Conservation (phyloP, 2,797 vertebrate genomes). For the Acanthurus lineatus region DNA sequence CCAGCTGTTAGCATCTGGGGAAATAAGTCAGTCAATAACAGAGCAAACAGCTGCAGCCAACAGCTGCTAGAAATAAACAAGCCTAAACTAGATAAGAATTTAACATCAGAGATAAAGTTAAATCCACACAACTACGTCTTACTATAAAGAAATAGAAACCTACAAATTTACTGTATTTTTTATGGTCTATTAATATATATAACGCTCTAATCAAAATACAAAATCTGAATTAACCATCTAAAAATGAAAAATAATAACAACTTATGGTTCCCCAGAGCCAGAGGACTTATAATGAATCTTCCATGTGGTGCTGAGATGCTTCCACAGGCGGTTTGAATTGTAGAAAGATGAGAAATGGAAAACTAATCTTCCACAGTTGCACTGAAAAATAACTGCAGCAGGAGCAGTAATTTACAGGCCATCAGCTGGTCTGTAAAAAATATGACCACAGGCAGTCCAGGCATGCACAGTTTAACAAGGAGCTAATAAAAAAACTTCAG, state of each 20-base stretch:
- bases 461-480: slow-evolving; percentile 60
- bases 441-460: slow-evolving; percentile 53
- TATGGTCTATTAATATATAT: slow-evolving; percentile 1
- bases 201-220: not conserved
- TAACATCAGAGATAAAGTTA: not conserved
- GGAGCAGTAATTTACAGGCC: slow-evolving; percentile 61
- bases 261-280: slow-evolving; percentile 31
- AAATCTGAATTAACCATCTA: not conserved
- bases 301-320: slow-evolving; percentile 27
- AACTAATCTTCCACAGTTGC: slow-evolving; percentile 68
- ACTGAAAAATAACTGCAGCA: slow-evolving; percentile 66
- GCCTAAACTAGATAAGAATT: not conserved
- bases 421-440: slow-evolving; percentile 65
- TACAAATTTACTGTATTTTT: not conserved
- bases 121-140: not conserved
- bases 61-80: slow-evolving; percentile 24
- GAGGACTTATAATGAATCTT: slow-evolving; percentile 56
- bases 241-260: slow-evolving; percentile 19
- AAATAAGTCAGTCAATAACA: slow-evolving; percentile 23
- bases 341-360: slow-evolving; percentile 68
- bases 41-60: not conserved
- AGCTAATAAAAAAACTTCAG: slow-evolving; percentile 49
- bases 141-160: no score
- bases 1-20: slow-evolving; percentile 15
- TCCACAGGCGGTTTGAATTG: slow-evolving; percentile 62